Base-by-base conservation (phyloP, 2,888 invertebrate genomes). In the Halictus quadricinctus region DNA sequence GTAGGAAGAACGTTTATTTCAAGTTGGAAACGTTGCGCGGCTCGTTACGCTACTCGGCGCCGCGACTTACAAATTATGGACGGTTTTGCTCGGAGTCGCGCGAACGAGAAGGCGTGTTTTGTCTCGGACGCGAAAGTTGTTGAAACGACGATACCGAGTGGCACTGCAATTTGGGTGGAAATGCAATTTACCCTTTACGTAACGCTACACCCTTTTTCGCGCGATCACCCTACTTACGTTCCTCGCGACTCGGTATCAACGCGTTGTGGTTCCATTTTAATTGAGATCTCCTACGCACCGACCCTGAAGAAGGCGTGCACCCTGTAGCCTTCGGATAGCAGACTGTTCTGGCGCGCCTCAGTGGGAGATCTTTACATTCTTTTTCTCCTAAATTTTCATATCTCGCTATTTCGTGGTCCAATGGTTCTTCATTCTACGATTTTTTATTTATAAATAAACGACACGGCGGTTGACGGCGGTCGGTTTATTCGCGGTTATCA, bases 81-180 rank as follows among this genome's bases (percentile, higher is more conserved):
- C n/a, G 64, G 72, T 83, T 76, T 76, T 76, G 80, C 58, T 36
- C 36, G 5, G 1, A 25, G 21, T 25, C 6, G 36, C 50, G 8
- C 10, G 66, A 48, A 13, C 46, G 12, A 2, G 41, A 6, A 18
- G 18, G 13, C 10, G 41, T 74, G 48, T 83, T 83, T 81, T 72
- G 76, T 66, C 46, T 54, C 12, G 15, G 36, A 46, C 25, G 76
- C 76, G 83, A 81, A 83, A 80, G 58, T 73, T 58, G 64, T 8
- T 2, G 54, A 46, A 76, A 76, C 72, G 80, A 66, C 64, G 54
- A 69, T 66, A 81, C 76, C 76, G 29, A 72, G 54, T 18, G 29
- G 15, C 66, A 46, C 29, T 54, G 76, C n/a, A 81, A 83, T 83
- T 80, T 73, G 21, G 64, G 54, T 81, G 76, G 72, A 81, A 83